A percentile compares a stretch with the other conserved stretches of the same genome.
phyloP scores from a whole-genome alignment of 2,113 vertebrate species.

The Pelmatolapia mariae region DNA sequence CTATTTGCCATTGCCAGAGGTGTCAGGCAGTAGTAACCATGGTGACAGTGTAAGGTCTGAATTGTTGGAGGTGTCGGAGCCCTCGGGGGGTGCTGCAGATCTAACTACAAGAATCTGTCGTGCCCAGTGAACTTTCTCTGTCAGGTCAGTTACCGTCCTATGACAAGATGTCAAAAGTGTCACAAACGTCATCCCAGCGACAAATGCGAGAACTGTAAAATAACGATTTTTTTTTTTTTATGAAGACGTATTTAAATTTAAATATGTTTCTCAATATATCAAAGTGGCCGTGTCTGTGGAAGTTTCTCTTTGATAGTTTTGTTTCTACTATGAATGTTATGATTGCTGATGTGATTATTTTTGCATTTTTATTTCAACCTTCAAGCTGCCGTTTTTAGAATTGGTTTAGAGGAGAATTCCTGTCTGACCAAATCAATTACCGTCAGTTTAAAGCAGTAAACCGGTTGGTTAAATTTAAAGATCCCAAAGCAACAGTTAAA shows the following conservation, averaged over 20 bases:
- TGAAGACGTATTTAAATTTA: accelerated
- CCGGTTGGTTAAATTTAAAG: background rate
- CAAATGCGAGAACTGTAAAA: background rate
- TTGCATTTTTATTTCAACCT: background rate
- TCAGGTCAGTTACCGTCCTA: background rate
- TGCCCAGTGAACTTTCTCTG: constrained; percentile 1
- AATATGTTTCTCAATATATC: background rate
- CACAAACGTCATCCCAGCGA: background rate
- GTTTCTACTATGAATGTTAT: background rate
- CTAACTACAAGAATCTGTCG: constrained; percentile 23
- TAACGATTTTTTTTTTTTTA: background rate
- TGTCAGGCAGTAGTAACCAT: constrained; percentile 61
- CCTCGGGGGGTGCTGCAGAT: constrained; percentile 18
- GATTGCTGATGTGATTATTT: background rate
- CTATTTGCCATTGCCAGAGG: constrained; percentile 37
- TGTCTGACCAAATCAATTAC: background rate
- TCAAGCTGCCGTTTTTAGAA: background rate
- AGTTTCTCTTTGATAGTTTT: background rate
- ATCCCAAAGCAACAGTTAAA: background rate
- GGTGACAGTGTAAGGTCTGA: constrained; percentile 38
- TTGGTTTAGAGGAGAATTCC: background rate
- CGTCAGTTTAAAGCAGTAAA: background rate
- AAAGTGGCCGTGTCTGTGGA: background rate
- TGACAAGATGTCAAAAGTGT: constrained; percentile 5
- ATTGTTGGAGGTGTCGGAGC: constrained; percentile 8